Percentiles rank a stretch among this genome's conserved stretches.
phyloP scores from a whole-genome alignment of 2,113 vertebrate genomes.

The Centropus bengalensis region DNA sequence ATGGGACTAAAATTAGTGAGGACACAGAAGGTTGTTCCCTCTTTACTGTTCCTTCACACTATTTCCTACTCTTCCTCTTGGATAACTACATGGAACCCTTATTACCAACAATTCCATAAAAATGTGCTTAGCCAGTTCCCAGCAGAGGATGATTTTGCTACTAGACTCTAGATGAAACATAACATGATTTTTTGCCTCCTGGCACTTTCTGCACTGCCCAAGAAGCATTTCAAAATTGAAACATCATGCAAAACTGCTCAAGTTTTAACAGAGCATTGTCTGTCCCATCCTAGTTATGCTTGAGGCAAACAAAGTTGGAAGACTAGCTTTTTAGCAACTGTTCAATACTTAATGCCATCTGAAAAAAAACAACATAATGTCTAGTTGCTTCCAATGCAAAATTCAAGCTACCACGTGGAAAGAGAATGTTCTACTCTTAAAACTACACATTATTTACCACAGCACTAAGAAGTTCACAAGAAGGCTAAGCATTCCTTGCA shows the following conservation, averaged over 20 bases:
- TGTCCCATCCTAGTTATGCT: neutral
- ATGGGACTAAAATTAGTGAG: neutral
- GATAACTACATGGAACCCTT: neutral
- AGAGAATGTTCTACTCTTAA: neutral
- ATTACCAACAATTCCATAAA: neutral
- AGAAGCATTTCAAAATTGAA: neutral
- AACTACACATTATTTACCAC: neutral
- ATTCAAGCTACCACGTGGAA: neutral
- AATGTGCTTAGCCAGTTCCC: neutral
- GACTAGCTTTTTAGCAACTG: neutral
- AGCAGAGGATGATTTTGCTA: neutral
- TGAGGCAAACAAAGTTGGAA: neutral
- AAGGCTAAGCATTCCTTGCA: constrained; percentile 37
- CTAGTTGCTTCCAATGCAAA: neutral
- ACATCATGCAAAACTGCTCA: neutral
- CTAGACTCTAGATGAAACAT: neutral
- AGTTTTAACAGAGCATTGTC: neutral
- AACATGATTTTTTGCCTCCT: neutral
- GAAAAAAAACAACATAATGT: neutral
- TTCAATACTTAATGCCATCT: neutral
- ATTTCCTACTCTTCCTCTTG: neutral
- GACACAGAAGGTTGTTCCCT: neutral
- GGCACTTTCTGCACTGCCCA: neutral
- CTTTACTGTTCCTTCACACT: neutral
- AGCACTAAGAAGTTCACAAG: constrained; percentile 19